phyloP scores from a whole-genome alignment of 2,888 invertebrate species.

The Lasius fuliginosus region DNA sequence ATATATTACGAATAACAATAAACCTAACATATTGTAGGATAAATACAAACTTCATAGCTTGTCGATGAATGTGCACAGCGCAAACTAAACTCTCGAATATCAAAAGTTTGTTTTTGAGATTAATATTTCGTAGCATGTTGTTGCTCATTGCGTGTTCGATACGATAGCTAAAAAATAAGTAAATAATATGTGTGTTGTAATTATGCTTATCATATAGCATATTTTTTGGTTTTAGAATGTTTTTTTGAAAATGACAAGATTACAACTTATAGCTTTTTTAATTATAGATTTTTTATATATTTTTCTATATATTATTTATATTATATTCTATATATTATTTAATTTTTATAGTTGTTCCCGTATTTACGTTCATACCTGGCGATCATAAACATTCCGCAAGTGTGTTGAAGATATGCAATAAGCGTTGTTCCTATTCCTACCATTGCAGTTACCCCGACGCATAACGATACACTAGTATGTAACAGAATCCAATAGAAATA shows the following conservation, averaged over 20 bases:
- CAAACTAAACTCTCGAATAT: neutral
- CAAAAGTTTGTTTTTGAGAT: neutral
- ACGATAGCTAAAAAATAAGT: conserved; percentile 9
- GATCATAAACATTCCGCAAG: conserved; percentile 18
- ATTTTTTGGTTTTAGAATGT: neutral
- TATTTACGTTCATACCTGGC: neutral
- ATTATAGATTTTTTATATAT: too few relatives aligned
- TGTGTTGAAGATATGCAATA: neutral
- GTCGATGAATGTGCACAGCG: neutral
- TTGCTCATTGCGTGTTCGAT: neutral
- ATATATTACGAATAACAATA: neutral
- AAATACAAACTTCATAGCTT: conserved; percentile 25
- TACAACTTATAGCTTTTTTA: neutral
- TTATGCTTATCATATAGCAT: neutral
- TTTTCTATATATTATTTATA: too few relatives aligned
- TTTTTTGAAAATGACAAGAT: neutral
- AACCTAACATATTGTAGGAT: neutral
- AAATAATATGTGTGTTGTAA: neutral
- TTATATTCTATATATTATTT: too few relatives aligned
- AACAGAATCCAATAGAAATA: conserved; percentile 3
- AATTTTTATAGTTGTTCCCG: neutral
- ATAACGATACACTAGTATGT: neutral
- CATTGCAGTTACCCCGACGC: fast-evolving
- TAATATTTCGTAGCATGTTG: neutral
- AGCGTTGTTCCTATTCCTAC: neutral